A percentile compares a stretch with the other conserved stretches of the same genome.
phyloP scores from a whole-genome alignment of 37 sponge, comb jelly and placozoan species.

The Beroe ovata region DNA sequence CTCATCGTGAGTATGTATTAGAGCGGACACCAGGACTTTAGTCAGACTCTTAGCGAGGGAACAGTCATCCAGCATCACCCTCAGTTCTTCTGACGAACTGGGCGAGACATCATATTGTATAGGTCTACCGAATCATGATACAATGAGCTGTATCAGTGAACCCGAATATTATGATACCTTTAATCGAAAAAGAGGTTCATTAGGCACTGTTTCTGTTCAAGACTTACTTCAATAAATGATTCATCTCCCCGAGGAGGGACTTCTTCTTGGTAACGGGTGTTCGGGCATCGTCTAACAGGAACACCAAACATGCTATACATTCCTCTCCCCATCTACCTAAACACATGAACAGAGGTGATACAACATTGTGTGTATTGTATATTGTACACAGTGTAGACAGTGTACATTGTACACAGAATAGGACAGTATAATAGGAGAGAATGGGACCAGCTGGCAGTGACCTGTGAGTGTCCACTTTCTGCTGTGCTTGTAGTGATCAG shows the following conservation, averaged over 20 bases:
- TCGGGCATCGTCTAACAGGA: conserved; percentile 24
- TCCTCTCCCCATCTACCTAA: conserved; percentile 60
- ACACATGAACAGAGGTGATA: no score
- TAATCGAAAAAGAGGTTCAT: no score
- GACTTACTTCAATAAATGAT: conserved; percentile 11
- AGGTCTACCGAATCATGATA: no score
- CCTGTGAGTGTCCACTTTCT: conserved; percentile 62
- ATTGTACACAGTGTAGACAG: no score
- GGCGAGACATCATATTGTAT: no score
- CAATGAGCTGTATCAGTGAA: no score
- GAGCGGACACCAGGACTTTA: conserved; percentile 5
- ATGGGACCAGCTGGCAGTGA: no score
- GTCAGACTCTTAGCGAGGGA: not conserved
- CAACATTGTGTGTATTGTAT: no score
- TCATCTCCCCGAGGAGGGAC: conserved; percentile 18
- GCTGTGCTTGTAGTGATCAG: conserved; percentile 61
- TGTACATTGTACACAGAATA: no score
- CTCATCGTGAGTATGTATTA: conserved; percentile 11
- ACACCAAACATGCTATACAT: conserved; percentile 47
- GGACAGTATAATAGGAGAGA: not conserved
- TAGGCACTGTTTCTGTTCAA: no score
- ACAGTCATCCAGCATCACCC: conserved; percentile 17
- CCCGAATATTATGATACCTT: no score
- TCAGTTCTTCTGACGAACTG: conserved; percentile 25
- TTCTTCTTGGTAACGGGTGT: conserved; percentile 47